Base-by-base conservation (phyloP, 2,797 vertebrate genomes). In the Threskiornis aethiopicus region DNA sequence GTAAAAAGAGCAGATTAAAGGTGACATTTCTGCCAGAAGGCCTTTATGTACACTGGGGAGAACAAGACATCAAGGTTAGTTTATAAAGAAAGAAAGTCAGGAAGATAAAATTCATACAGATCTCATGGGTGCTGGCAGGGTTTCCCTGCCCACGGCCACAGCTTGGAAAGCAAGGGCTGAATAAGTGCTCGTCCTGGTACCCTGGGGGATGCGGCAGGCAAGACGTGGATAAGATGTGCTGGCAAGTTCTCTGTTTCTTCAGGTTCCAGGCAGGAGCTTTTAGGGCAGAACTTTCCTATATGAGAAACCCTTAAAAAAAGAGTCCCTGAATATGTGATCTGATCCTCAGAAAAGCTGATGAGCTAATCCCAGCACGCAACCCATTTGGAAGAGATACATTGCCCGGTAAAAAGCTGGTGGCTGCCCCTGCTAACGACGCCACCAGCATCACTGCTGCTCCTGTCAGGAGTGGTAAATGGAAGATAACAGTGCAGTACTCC, bases 1-100 rank as follows among this genome's bases (percentile, higher is more conserved):
- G 24, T 69, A 65, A 57, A 83, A 90, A 85, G 42, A 84, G 58
- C 37, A 83, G 31, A 90, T 94, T 85, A 89, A 96, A 75, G 49
- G 69, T 75, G 86, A 54, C 78, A 52, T 93, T 97, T 95, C 91
- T 95, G 72, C 67, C 46, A 65, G 83, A 67, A 89, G 44, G 13
- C 9, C 22, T 69, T 71, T 87, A 67, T 31, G 6, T 67, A 26
- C 65, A 28, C 31, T 46, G 16, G 18, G 37, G 28, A 42, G 12
- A 65, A 79, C 51, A 89, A 87, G 62, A 81, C n/a, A 94, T 69
- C 66, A 83, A 75, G 20, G 31, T 51, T 47, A 86, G 58, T 75
- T 85, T 65, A 24, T 49, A 75, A 73, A 62, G 47, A 70, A 87
- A 54, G 55, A 69, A 84, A 88, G 8, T 37, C 26, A 76, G 44